A percentile compares a stretch with the other conserved stretches of the same genome.
These are phyloP conservation scores for Tragelaphus scriptus DNA, from an alignment of 2,113 vertebrate species.

Conservation along the genomic window DNA sequence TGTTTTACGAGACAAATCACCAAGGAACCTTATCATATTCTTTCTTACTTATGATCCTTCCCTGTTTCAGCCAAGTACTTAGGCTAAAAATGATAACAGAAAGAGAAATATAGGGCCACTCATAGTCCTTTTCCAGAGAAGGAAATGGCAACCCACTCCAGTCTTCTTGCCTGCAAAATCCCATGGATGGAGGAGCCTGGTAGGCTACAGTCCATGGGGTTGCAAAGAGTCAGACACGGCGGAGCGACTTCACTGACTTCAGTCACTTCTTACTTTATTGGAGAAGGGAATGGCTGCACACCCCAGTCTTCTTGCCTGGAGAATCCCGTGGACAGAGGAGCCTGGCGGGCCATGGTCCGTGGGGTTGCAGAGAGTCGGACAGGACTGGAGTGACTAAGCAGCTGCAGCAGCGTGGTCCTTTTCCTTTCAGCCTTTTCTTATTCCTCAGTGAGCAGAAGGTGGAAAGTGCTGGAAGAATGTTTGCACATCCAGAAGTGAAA, in stretches of 20 bases:
- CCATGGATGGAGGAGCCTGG: not conserved
- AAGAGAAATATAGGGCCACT: not conserved
- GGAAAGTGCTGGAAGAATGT: not conserved
- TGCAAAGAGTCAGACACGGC: fast-evolving
- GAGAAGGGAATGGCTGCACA: not conserved
- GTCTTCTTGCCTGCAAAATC: not conserved
- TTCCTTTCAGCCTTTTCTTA: not conserved
- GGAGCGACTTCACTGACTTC: not conserved
- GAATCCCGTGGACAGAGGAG: not conserved
- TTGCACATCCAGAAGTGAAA: not conserved
- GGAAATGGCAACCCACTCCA: not conserved
- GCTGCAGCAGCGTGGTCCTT: not conserved
- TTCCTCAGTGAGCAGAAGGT: not conserved
- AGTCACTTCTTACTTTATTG: not conserved
- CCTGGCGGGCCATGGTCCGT: not conserved
- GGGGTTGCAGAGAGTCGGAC: not conserved
- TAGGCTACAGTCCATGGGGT: not conserved
- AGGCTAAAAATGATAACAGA: not conserved
- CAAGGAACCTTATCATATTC: not conserved
- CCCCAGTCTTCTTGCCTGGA: not conserved
- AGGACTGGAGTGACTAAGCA: not conserved
- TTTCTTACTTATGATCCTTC: not conserved
- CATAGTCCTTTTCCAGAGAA: not conserved
- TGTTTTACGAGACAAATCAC: not conserved
- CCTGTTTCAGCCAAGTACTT: not conserved